A percentile compares a stretch with the other conserved stretches of the same genome.
Evolutionary conservation across 2,113 vertebrate genomes (phyloP).

Genomic region (Sylvia atricapilla): DNA sequence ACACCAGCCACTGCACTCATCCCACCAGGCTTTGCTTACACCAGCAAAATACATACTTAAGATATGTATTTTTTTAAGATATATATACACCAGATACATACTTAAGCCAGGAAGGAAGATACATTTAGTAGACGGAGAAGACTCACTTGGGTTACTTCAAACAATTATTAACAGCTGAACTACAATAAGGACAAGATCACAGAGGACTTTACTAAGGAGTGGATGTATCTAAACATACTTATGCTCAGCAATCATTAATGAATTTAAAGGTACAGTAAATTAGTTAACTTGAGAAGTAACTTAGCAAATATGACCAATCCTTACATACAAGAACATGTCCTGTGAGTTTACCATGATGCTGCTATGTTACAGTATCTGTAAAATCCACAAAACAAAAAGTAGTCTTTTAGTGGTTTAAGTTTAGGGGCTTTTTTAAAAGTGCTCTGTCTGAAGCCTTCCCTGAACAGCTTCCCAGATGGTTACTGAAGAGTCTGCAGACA

Average conservation of each 20-base stretch:
- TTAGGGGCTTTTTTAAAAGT: neutral
- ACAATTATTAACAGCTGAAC: neutral
- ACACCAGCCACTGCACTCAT: neutral
- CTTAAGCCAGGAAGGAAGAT: neutral
- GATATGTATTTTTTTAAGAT: neutral
- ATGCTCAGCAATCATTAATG: neutral
- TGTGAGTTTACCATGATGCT: neutral
- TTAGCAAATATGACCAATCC: neutral
- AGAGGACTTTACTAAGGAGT: neutral
- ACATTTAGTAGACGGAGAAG: neutral
- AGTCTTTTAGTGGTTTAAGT: neutral
- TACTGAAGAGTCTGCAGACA: neutral
- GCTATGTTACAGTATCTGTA: neutral
- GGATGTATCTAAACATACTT: neutral
- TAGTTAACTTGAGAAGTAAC: neutral
- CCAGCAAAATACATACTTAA: neutral
- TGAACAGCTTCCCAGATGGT: neutral
- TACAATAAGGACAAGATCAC: neutral
- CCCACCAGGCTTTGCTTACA: neutral
- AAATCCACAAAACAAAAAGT: neutral
- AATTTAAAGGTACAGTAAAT: neutral
- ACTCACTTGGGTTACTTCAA: neutral
- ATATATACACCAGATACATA: neutral
- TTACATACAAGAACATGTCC: neutral
- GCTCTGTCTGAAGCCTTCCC: neutral